Evolutionary conservation across 1,140 invertebrate species (phyloP), one percentile per base, ranked within the genome.

Genomic region (Macrocentrus cingulum): DNA sequence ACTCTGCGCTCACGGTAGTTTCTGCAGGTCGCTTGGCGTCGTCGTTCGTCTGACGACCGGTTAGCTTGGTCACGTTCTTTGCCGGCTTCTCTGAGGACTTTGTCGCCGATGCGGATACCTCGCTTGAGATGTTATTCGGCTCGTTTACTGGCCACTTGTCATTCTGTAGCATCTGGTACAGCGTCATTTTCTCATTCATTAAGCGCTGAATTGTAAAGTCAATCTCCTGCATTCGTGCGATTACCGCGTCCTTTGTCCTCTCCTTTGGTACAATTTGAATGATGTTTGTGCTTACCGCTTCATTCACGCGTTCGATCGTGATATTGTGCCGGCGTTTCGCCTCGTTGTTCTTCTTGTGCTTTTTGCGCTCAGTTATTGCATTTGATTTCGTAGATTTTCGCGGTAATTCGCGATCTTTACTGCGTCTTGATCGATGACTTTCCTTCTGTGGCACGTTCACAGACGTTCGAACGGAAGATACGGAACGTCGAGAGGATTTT

Each of bases 141-240:
- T 59, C 34, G 6, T n/a, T 7, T 13, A 13, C 36, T 3, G 60
- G 15, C 9, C 58, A 57, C 8, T 56, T 16, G 6, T 61, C 61
- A 18, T 18, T 68, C 4, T 73, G 63, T 4, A 80, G 37, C 51
- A 74, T 59, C 15, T 74, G 67, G 49, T 80, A 77, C 1, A 80
- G 56, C 0, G 63, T 59, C 52, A 80, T 63, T 42, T 80, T 80
- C 19, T 79, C 75, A 2, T 69, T 66, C 59, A 75, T 69, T 1
- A 80, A 41, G 16, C 75, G 75, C 11, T 79, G 73, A 3, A 80
- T 77, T 46, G 77, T 71, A 2, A 77, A 20, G 22, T 80, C 79
- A 8, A 80, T 80, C 23, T 77, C 70, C 1, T 77, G 67, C 70
- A 80, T 76, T 52, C 75, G 72, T 0, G 66, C 52, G 56, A 77